Evolutionary conservation across 2,113 vertebrate genomes (phyloP), one percentile per base, ranked within the genome.

Genomic region (Microcebus lehilahytsara): DNA sequence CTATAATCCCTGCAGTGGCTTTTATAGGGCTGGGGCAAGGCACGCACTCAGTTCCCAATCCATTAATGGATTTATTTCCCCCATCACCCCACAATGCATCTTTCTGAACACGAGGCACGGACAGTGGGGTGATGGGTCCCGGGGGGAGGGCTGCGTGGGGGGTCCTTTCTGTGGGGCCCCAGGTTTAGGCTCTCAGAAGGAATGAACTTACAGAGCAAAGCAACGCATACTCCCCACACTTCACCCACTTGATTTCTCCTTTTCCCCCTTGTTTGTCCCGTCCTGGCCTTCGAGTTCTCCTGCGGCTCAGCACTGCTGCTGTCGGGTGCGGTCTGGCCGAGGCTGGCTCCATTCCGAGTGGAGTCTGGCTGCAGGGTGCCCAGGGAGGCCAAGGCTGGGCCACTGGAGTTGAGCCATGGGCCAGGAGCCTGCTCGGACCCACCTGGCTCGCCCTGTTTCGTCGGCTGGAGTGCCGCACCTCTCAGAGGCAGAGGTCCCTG

Each of bases 191-290:
- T 11, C 40, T 25, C 37, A 14, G 71, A 74, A 42, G 71, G 71
- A 42, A 42, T 2, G 71, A 20, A 27, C 71, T 25, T 42, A 42
- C 22, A 25, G 12, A 16, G 25, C 22, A 74, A 37, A 72, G 71
- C 6, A 40, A 3, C 23, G 14, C 5, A 3, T 13, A 22, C 23
- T 3, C 25, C 71, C 12, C 23, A 3, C 2, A 2, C 12, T 13
- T 10, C 40, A 74, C 5, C 71, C 19, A 6, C 40, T 42, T 11
- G 60, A 13, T 23, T 74, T 74, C 23, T 27, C 60, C 40, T 42
- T 20, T 37, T 22, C 25, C 6, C 12, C 23, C 37, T 4, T 27
- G 60, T 9, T 62, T 62, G 60, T 74, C 71, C 25, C 23, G 7
- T 8, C 6, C 6, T 2, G 37, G 42, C 3, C 16, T 62, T 74